A percentile compares a stretch with the other conserved stretches of the same genome.
phyloP scores from a whole-genome alignment of 2,113 vertebrate genomes.

The Neolamprologus variostigma region DNA sequence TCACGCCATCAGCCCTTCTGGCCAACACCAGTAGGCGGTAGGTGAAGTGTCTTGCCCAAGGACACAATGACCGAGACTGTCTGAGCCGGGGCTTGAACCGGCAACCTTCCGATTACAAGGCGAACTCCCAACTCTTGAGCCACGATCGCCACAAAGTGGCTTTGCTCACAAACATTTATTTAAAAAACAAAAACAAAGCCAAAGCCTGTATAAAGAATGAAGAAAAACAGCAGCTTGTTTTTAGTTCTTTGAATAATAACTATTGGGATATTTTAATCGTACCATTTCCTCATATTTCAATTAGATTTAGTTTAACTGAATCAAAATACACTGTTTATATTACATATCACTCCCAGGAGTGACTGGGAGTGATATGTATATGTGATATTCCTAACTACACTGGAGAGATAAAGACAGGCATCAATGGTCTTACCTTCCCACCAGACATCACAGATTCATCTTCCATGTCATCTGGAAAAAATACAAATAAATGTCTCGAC shows the following conservation, averaged over 20 bases:
- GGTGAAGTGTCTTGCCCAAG: no score
- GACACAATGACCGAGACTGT: no score
- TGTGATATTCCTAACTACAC: not conserved
- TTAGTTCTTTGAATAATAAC: rapidly evolving
- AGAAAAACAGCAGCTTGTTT: not conserved
- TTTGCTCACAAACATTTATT: not conserved
- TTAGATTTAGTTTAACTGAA: not conserved
- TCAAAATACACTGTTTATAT: not conserved
- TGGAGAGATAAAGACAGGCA: not conserved
- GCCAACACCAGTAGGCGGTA: no score
- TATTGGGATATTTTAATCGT: rapidly evolving
- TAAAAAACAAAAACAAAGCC: not conserved
- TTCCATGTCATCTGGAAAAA: constrained; percentile 86
- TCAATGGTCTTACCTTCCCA: constrained; percentile 78
- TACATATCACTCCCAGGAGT: not conserved
- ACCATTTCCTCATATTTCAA: not conserved
- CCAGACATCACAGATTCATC: constrained; percentile 85
- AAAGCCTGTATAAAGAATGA: not conserved
- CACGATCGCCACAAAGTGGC: rapidly evolving
- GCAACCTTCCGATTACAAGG: no score
- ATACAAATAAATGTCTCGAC: rapidly evolving
- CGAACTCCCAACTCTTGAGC: no score
- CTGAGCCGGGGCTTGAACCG: rapidly evolving
- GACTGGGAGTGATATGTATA: not conserved
- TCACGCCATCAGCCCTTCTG: rapidly evolving